Evolutionary conservation across 2,113 vertebrate genomes (phyloP).

Genomic region (Nibea albiflora): DNA sequence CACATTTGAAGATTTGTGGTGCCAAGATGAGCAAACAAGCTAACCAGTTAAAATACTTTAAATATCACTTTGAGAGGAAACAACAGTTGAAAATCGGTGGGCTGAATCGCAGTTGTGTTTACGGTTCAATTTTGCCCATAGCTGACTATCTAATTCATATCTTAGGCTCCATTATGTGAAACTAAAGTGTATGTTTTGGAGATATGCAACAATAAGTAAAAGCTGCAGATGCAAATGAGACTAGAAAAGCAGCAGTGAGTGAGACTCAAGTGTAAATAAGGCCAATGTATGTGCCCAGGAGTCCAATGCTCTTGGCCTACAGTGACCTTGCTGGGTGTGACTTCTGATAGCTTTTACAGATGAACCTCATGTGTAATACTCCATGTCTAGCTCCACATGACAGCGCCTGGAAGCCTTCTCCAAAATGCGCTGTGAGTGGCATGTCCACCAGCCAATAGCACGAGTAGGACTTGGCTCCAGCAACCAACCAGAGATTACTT

Average conservation of each 20-base stretch:
- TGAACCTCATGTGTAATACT: background rate
- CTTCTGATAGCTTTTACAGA: slow-evolving; percentile 26
- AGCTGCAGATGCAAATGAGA: background rate
- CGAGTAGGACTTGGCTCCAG: background rate
- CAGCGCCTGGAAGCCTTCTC: slow-evolving; percentile 25
- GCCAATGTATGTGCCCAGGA: background rate
- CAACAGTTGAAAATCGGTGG: background rate
- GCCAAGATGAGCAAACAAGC: background rate
- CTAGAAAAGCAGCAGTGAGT: background rate
- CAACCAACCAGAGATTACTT: slow-evolving; percentile 62
- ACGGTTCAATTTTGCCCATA: background rate
- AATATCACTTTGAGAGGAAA: background rate
- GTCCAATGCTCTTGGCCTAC: background rate
- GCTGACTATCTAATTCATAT: background rate
- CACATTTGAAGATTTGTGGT: background rate
- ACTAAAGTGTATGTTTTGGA: background rate
- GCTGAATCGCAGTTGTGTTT: background rate
- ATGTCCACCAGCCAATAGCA: slow-evolving; percentile 42
- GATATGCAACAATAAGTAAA: background rate
- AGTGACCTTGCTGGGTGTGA: background rate
- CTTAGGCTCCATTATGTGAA: background rate
- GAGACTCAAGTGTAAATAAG: background rate
- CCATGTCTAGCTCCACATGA: slow-evolving; percentile 30
- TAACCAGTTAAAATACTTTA: background rate
- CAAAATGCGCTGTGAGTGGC: slow-evolving; percentile 40